Percentiles rank a stretch among this genome's conserved stretches.
Evolutionary conservation across 2,797 vertebrate species (phyloP).

Genomic region (Pyrrhura leucotis): DNA sequence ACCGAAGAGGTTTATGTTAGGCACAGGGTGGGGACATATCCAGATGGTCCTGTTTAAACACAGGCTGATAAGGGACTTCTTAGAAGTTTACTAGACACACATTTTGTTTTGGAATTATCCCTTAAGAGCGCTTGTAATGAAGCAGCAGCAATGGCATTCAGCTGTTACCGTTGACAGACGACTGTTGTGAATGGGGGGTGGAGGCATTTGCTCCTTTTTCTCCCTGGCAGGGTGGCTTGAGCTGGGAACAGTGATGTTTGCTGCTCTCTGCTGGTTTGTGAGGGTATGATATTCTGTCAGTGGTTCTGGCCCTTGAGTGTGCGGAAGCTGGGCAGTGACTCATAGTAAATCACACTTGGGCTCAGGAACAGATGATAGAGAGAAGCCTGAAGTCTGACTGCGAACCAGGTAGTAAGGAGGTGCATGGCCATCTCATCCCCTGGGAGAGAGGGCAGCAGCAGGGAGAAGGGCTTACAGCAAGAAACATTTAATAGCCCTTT

Average conservation of each 20-base stretch:
- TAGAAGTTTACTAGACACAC: neutral
- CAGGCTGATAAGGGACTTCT: neutral
- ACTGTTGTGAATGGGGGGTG: neutral
- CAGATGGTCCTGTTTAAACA: neutral
- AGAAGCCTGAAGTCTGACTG: neutral
- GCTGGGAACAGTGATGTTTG: slow-evolving; percentile 1
- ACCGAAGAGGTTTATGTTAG: neutral
- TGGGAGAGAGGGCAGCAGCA: neutral
- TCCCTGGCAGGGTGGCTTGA: neutral
- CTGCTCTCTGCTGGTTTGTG: slow-evolving; percentile 56
- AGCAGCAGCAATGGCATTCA: neutral
- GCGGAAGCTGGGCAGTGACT: neutral
- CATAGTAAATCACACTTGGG: neutral
- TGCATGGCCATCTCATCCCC: neutral
- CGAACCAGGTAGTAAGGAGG: neutral
- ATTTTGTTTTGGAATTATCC: neutral
- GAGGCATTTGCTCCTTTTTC: neutral
- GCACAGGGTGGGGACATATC: neutral
- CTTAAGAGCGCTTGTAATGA: neutral
- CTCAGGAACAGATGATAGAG: neutral
- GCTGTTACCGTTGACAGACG: neutral
- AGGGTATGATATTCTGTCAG: neutral
- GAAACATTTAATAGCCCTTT: neutral
- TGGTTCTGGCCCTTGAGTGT: too few species aligned
- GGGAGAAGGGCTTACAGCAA: neutral